phyloP scores from a whole-genome alignment of 2,888 invertebrate genomes.

The Zonitis immaculata region DNA sequence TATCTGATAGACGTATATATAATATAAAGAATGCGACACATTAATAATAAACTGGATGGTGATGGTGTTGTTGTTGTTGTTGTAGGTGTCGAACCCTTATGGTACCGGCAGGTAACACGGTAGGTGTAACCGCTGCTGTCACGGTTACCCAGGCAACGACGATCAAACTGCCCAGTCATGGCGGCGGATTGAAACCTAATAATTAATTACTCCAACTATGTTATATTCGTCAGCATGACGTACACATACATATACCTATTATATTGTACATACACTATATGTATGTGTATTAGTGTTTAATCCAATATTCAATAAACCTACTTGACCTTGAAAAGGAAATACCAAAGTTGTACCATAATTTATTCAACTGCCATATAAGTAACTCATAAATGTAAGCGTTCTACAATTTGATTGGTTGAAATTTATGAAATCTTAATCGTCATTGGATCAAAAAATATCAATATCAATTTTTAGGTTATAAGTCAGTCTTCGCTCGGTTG shows the following conservation, averaged over 20 bases:
- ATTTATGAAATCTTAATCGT: no score
- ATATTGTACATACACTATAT: background rate
- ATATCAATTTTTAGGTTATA: no score
- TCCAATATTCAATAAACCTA: no score
- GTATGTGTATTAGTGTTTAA: background rate
- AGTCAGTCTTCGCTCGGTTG: no score
- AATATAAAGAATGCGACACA: constrained; percentile 29
- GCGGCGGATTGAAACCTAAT: constrained; percentile 47
- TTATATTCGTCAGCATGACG: constrained; percentile 18
- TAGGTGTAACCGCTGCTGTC: constrained; percentile 41
- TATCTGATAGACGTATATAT: constrained; percentile 22
- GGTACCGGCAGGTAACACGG: constrained; percentile 40
- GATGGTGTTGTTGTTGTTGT: no score
- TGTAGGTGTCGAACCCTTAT: constrained; percentile 32
- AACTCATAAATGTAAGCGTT: no score
- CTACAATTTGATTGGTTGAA: no score
- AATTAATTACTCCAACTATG: constrained; percentile 42
- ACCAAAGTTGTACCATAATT: no score
- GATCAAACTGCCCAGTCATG: constrained; percentile 44
- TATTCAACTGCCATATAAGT: no score
- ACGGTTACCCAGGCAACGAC: constrained; percentile 42
- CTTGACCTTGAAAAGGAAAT: no score
- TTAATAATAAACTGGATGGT: constrained; percentile 30
- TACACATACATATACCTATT: constrained; percentile 1
- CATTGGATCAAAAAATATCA: no score